Conservation (phyloP, 2,113 vertebrate species). For the human (Homo sapiens) region GRCh38 chr4:94546001-94546500, state of each 20-base stretch:
- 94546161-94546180: background rate
- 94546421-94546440: background rate
- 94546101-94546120: background rate
- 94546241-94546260: background rate
- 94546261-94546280: background rate
- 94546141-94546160: background rate
- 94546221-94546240: background rate
- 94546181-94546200: background rate
- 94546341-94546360: background rate
- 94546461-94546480: background rate
- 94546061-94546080: background rate
- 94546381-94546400: background rate
- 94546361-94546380: background rate
- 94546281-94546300: background rate
- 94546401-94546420: background rate
- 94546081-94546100: background rate
- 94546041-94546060: background rate
- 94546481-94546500: slow-evolving; percentile 16
- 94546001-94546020: background rate
- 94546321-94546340: background rate
- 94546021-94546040: background rate
- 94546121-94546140: slow-evolving; percentile 19
- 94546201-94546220: background rate
- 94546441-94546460: background rate
- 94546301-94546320: background rate